These are phyloP conservation scores for Ornithorhynchus anatinus DNA, from an alignment of 2,113 vertebrate genomes.

Conservation along the genomic window DNA sequence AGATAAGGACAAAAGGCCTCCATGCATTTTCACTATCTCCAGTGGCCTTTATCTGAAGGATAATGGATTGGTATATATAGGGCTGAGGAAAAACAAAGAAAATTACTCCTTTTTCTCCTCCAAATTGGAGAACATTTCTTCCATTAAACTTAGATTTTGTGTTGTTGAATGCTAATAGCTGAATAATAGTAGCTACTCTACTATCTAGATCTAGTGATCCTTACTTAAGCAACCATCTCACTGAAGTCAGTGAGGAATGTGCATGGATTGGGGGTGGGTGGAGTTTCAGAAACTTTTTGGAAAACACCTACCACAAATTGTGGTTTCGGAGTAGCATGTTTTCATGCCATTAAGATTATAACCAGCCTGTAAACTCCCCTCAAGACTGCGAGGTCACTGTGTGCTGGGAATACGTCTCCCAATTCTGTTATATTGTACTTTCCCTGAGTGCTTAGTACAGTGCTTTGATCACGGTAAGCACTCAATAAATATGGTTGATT, in stretches of 20 bases:
- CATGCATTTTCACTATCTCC: not conserved
- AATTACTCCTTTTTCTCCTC: not conserved
- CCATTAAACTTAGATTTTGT: conserved; percentile 11
- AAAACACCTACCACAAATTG: too few species aligned
- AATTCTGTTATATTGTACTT: too few species aligned
- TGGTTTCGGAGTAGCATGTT: too few species aligned
- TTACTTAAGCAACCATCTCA: not conserved
- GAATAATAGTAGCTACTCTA: too few species aligned
- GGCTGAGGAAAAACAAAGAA: not conserved
- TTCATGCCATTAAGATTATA: too few species aligned
- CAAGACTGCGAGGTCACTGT: too few species aligned
- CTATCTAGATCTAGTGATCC: not conserved
- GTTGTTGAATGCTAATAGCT: not conserved
- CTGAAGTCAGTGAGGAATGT: not conserved
- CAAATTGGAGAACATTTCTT: not conserved
- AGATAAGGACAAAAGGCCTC: not conserved
- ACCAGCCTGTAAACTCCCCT: too few species aligned
- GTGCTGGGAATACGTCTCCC: too few species aligned
- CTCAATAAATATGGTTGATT: too few species aligned
- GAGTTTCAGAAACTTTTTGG: too few species aligned
- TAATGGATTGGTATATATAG: not conserved
- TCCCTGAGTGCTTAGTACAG: not conserved
- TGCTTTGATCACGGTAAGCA: not conserved
- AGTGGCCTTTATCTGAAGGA: not conserved
- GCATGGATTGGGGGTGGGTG: too few species aligned